Base-by-base conservation (phyloP, 2,113 vertebrate genomes). In the Limnothrissa miodon region DNA sequence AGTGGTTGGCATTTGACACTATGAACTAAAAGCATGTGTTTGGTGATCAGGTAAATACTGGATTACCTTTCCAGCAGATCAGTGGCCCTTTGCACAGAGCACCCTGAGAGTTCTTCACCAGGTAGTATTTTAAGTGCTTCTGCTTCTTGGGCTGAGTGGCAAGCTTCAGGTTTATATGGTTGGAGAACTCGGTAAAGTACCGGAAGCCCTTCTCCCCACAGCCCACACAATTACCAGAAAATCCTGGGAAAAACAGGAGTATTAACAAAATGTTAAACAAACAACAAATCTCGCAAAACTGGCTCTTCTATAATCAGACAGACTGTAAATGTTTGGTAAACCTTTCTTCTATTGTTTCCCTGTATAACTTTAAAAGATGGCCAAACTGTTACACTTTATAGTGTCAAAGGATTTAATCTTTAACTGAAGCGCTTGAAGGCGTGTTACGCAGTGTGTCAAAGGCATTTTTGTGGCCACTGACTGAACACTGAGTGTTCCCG, bases 61-160 rank as follows among this genome's bases (percentile, higher is more conserved):
- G 25, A n/a, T 4, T 51, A 99, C 98, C 98, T 97, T 99, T 99
- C 98, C 98, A 99, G 93, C 96, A 98, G 92, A 99, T 99, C 85
- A 97, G 95, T 13, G 97, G 96, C 88, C 98, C 98, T 92, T 98
- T 99, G 80, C 95, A 97, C 89, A 99, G 93, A 87, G 97, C 96
- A 90, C 98, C 98, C 92, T 99, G 97, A 85, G 97, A 93, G 88
- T 96, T 99, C 91, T 97, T 97, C 93, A 98, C 94, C 95, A 99
- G 96, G 97, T 98, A 97, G 95, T 99, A 97, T 93, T 99, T 99
- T 96, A 99, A 98, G 97, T 99, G 98, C 97, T 99, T 99, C 96
- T 99, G 98, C 97, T 99, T 99, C 95, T 99, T 99, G 90, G 98
- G 98, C 93, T 99, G 98, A 39, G 98, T 99, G 91, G 97, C 97